Evolutionary conservation across 1,140 invertebrate species (phyloP), one percentile per base, ranked within the genome.

Genomic region (Paralvinella palmiformis): DNA sequence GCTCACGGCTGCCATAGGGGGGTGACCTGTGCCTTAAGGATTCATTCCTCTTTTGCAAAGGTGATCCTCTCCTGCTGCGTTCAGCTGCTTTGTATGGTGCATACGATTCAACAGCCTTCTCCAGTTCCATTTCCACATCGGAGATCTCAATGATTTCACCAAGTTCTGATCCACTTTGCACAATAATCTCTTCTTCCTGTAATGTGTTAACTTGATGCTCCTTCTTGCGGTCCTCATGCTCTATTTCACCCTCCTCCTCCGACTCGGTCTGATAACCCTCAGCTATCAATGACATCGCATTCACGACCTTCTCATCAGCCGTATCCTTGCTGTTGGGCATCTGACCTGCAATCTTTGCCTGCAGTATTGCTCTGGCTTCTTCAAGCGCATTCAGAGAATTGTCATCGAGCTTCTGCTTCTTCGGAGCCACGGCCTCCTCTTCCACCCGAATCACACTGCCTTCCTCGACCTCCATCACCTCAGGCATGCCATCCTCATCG

Each of bases 161-260:
- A 27, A n/a, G 17, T 17, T 57, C 44, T 22, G 17, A 36, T 62
- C 27, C 48, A 20, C 20, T 32, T 35, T 50, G 15, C 59, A 15
- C 45, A 24, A 27, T 50, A 22, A 32, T 48, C 22, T 29, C 45
- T 15, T 22, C 50, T 37, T 24, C 29, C 35, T 32, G 37, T 36
- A 27, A 48, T 37, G 17, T 32, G 45, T 36, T 61, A 61, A 24
- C 37, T 61, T 22, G 27, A 29, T 29, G 41, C n/a, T n/a, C 41
- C 33, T 64, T 58, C 48, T 63, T 59, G 17, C 67, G 58, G 13
- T 61, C 44, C 35, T 77, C 75, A 70, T 74, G 65, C 45, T 76
- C 76, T 35, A 78, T 69, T 57, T 79, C 78, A 13, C 75, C 73
- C 52, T 77, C 76, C 69, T 77, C 77, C 45, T 73, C 74, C 4